Evolutionary conservation across 2,113 vertebrate species (phyloP).

Genomic region (Saguinus midas): DNA sequence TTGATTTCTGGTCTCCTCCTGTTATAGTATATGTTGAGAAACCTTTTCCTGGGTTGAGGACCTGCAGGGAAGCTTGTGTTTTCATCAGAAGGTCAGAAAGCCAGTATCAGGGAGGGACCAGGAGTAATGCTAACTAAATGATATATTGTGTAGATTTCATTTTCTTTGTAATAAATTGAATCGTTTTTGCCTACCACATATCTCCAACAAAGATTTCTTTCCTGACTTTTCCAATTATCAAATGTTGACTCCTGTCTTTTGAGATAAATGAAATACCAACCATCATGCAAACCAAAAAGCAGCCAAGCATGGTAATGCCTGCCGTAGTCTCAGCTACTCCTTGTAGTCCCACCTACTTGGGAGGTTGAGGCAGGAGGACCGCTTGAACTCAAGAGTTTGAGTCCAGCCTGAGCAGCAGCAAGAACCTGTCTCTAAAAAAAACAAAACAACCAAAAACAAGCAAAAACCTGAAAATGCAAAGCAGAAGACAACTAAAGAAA

Average conservation of each 20-base stretch:
- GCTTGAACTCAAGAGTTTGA: neutral
- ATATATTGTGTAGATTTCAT: neutral
- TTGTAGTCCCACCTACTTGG: neutral
- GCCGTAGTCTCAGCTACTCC: neutral
- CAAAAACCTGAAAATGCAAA: neutral
- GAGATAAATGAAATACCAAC: neutral
- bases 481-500: neutral
- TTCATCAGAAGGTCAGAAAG: constrained; percentile 13
- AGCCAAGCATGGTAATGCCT: neutral
- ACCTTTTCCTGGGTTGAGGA: neutral
- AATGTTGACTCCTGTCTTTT: neutral
- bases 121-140: neutral
- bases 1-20: neutral
- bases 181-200: neutral
- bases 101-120: neutral
- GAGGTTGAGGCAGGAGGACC: neutral
- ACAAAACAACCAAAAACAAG: neutral
- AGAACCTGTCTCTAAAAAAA: neutral
- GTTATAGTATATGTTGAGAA: neutral
- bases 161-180: constrained; percentile 5
- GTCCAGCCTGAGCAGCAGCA: neutral
- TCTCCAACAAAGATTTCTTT: neutral
- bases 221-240: neutral
- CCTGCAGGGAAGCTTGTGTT: neutral
- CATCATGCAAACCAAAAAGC: neutral